These are phyloP conservation scores for Staurois parvus DNA, from an alignment of 2,797 vertebrate genomes.

Conservation along the genomic window DNA sequence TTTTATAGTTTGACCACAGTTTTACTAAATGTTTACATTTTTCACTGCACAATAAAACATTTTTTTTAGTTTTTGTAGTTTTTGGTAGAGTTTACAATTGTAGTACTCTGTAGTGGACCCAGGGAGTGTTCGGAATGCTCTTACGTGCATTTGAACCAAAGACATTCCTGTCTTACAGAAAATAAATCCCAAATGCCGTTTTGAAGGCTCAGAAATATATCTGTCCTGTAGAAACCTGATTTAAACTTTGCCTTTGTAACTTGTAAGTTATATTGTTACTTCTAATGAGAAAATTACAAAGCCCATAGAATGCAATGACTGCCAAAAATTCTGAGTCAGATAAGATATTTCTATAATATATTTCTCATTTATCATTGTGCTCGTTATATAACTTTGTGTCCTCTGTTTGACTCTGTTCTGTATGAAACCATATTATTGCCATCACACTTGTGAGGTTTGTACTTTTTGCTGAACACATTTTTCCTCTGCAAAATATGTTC, in stretches of 20 bases:
- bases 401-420: constrained; percentile 1
- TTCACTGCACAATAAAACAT: no score
- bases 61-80: not conserved
- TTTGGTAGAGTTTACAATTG: not conserved
- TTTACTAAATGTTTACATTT: not conserved
- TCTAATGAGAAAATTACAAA: not conserved
- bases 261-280: not conserved
- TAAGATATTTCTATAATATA: constrained; percentile 8
- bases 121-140: not conserved
- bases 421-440: not conserved
- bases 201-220: not conserved
- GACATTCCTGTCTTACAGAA: not conserved
- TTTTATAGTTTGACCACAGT: not conserved
- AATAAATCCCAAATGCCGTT: not conserved
- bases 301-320: not conserved
- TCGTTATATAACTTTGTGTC: constrained; percentile 12
- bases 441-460: not conserved
- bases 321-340: constrained; percentile 5
- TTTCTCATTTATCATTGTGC: constrained; percentile 18
- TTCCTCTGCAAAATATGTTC: no score
- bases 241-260: constrained; percentile 1
- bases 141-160: not conserved
- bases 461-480: not conserved
- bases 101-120: not conserved
- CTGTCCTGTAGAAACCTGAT: not conserved